Percentiles rank a stretch among this genome's conserved stretches.
phyloP scores from a whole-genome alignment of 2,797 vertebrate genomes.

The Micromesistius poutassou region DNA sequence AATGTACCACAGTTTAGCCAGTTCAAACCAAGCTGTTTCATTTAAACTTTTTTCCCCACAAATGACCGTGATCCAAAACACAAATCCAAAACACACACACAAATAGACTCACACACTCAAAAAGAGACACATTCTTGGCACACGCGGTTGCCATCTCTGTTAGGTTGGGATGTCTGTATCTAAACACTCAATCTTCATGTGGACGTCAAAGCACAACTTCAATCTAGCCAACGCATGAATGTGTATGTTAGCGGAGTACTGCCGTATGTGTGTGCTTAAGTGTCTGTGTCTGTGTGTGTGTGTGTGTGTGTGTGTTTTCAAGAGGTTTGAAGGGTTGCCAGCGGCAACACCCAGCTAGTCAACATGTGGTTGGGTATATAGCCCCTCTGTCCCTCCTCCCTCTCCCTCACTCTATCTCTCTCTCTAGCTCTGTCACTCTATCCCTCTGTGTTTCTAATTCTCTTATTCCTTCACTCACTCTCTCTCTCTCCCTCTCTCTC shows the following conservation, averaged over 20 bases:
- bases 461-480: constrained; percentile 38
- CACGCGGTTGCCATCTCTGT: neutral
- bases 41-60: constrained; percentile 46
- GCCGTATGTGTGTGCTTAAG: neutral
- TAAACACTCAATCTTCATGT: neutral
- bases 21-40: constrained; percentile 29
- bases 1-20: constrained; percentile 40
- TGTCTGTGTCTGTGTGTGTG: constrained; percentile 1
- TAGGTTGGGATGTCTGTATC: neutral
- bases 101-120: neutral
- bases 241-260: neutral
- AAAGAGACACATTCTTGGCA: neutral
- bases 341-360: constrained; percentile 68
- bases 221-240: neutral
- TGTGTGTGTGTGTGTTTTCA: constrained; percentile 30
- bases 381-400: neutral
- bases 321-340: constrained; percentile 58
- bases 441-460: constrained; percentile 53
- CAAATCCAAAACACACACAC: neutral
- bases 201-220: neutral
- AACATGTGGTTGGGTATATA: constrained; percentile 49
- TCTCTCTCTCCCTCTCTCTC: constrained; percentile 46
- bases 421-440: neutral
- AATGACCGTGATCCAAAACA: constrained; percentile 21
- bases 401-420: constrained; percentile 54